These are phyloP conservation scores for Dorcus parallelipipedus DNA, from an alignment of 2,888 invertebrate species.

Conservation along the genomic window DNA sequence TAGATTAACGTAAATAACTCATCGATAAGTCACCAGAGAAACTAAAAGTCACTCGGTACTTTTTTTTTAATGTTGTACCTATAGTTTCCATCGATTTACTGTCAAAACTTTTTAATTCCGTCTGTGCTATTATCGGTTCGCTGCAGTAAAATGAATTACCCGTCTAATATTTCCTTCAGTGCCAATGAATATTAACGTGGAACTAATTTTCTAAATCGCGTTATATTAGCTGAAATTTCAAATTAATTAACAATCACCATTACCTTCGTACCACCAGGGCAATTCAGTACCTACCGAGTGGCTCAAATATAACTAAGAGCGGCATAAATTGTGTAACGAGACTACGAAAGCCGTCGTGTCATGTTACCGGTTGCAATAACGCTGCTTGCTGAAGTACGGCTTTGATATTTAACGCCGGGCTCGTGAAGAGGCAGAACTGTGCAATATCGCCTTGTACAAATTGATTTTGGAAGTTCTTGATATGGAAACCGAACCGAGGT, in stretches of 20 bases:
- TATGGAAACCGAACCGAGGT: background rate
- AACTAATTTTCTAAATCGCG: no score
- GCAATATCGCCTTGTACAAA: background rate
- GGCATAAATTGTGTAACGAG: slow-evolving; percentile 25
- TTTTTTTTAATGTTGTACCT: no score
- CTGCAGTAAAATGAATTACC: no score
- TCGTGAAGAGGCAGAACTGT: slow-evolving; percentile 7
- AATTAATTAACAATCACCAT: background rate
- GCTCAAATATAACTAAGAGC: slow-evolving; percentile 14
- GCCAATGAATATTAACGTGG: no score
- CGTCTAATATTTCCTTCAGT: no score
- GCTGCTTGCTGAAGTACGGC: slow-evolving; percentile 19
- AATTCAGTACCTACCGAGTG: background rate
- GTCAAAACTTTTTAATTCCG: no score
- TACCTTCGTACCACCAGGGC: background rate
- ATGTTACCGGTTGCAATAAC: slow-evolving; percentile 27
- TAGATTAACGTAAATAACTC: no score
- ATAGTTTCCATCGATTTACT: no score
- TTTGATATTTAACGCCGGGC: slow-evolving; percentile 16
- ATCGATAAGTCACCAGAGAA: no score
- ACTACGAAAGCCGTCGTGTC: slow-evolving; percentile 23
- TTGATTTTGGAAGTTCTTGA: slow-evolving; percentile 1
- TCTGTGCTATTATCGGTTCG: no score
- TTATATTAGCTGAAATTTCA: background rate
- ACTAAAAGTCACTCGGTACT: no score